Base-by-base conservation (phyloP, 2,797 vertebrate species). In the Hoplostethus mediterraneus region DNA sequence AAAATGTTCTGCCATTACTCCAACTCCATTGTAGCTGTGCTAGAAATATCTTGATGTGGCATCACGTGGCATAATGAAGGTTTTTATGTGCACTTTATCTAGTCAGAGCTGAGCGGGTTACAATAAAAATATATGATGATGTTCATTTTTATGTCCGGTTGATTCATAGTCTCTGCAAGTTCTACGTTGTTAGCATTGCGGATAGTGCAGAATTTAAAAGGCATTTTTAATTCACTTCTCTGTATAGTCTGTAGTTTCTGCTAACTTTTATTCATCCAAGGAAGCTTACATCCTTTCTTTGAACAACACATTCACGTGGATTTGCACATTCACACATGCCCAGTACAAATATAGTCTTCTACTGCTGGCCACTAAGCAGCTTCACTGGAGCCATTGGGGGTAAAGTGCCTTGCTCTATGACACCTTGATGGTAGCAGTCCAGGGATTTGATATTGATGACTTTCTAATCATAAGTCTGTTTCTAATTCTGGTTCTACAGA, bases 71-170 rank as follows among this genome's bases (percentile, higher is more conserved):
- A 21, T 36, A 40, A 68, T 71, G 67, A 73, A 77, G 63, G 64
- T 33, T 77, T 30, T 62, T 5, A 2, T 48, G 40, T 56, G 59
- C 53, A 71, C 58, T 57, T 71, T 71, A n/a, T 36, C 13, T 55
- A 58, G 66, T 68, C n/a, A 71, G 14, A 66, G 40, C 6, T 44
- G 11, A 13, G 13, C 52, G 28, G 64, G 28, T 83, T 49, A 30
- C 51, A 4, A 33, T 49, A 4, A 61, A 45, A 6, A n/a, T 9
- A 44, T 21, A 4, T 45, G 0, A 25, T 1, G 1, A 31, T 25
- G 25, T 1, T 28, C 1, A 28, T 28, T 28, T 54, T 45, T 30
- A 16, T 67, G 5, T 72, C 3, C 45, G 8, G 0, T 7, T 49
- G 7, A 53, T 49, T 51, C 38, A 7, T 63, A 21, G 1, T 47